A percentile compares a stretch with the other conserved stretches of the same genome.
Conservation (phyloP, 2,113 vertebrate species). For the Hippocampus zosterae region DNA sequence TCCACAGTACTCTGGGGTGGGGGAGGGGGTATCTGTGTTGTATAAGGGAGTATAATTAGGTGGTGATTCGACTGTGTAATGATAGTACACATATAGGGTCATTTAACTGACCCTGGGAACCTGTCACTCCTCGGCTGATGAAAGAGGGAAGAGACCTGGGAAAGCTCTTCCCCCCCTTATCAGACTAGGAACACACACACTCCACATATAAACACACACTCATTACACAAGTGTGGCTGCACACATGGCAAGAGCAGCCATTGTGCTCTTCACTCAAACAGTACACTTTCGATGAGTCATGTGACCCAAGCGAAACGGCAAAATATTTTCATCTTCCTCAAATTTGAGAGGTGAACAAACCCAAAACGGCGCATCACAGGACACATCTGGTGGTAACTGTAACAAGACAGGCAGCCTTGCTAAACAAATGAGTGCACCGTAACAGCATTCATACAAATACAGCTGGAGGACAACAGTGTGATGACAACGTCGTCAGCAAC, state of each 20-base stretch:
- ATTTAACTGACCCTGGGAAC: conserved; percentile 67
- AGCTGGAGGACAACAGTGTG: conserved; percentile 4
- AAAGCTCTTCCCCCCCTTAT: conserved; percentile 66
- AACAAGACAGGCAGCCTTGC: not conserved
- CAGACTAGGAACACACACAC: conserved; percentile 47
- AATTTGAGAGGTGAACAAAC: not conserved
- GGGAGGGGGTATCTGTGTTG: conserved; percentile 17
- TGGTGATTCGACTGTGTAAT: conserved; percentile 63
- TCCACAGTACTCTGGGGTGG: conserved; percentile 21
- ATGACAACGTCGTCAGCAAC: not conserved
- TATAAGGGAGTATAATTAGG: conserved; percentile 52
- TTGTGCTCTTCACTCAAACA: too few species aligned
- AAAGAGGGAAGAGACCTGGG: conserved; percentile 65
- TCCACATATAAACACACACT: conserved; percentile 31
- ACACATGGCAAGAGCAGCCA: not conserved
- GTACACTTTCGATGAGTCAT: not conserved
- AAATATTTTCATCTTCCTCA: not conserved
- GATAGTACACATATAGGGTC: conserved; percentile 58
- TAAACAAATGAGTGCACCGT: conserved; percentile 1
- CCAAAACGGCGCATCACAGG: conserved; percentile 3
- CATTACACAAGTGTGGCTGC: conserved; percentile 15
- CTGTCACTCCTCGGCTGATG: conserved; percentile 63
- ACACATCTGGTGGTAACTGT: not conserved
- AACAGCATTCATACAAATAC: not conserved
- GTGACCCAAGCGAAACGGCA: not conserved